Conservation (phyloP, 2,888 invertebrate genomes). For the Embidobia sp. region DNA sequence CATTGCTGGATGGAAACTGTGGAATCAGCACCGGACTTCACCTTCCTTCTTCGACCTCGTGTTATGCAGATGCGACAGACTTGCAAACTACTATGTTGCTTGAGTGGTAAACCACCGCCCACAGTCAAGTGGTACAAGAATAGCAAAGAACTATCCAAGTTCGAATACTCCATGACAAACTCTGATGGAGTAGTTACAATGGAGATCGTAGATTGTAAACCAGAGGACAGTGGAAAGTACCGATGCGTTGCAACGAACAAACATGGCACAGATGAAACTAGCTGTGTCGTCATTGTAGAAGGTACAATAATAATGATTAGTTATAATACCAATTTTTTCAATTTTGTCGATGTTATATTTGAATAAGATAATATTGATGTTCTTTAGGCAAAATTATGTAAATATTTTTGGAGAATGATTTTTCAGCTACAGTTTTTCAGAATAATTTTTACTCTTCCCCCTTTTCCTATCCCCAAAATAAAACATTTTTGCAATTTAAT, state of each 20-base stretch:
- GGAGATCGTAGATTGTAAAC: slow-evolving; percentile 97
- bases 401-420: too few relatives aligned
- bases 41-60: slow-evolving; percentile 98
- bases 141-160: slow-evolving; percentile 93
- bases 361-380: too few relatives aligned
- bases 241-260: slow-evolving; percentile 95
- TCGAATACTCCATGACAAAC: slow-evolving; percentile 94
- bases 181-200: slow-evolving; percentile 98
- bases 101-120: slow-evolving; percentile 97
- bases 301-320: slow-evolving; percentile 82
- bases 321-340: neutral
- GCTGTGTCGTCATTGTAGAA: slow-evolving; percentile 97
- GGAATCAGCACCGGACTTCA: slow-evolving; percentile 97
- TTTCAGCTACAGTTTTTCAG: too few relatives aligned
- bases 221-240: slow-evolving; percentile 98
- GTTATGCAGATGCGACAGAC: slow-evolving; percentile 98
- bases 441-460: too few relatives aligned
- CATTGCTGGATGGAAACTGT: slow-evolving; percentile 96
- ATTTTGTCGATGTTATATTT: slow-evolving; percentile 7
- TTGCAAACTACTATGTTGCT: slow-evolving; percentile 98
- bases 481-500: too few relatives aligned
- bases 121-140: slow-evolving; percentile 97
- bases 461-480: too few relatives aligned
- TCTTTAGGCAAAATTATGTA: too few relatives aligned
- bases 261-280: slow-evolving; percentile 97